Evolutionary conservation across 2,888 invertebrate genomes (phyloP), one percentile per base, ranked within the genome.

Genomic region (Alcis repandata): DNA sequence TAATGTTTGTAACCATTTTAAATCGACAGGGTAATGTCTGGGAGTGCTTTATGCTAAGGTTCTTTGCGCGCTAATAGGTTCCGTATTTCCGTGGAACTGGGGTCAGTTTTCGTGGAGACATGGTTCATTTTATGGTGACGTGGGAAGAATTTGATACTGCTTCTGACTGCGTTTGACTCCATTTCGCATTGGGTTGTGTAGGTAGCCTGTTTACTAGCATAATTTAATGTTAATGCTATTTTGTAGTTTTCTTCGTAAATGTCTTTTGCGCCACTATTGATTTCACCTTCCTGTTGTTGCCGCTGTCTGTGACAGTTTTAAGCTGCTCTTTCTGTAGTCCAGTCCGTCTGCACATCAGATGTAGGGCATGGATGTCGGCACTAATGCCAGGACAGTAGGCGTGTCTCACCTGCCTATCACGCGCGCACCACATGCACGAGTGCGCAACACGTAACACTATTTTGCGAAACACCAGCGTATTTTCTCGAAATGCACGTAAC

Each of bases 391-490:
- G 72, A 70, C 74, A 77, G 73, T 81, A 72, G 81, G 80, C 79
- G 79, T 75, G 77, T 70, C 77, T 78, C 80, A 83, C 85, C 83
- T 86, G 83, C 78, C 77, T 71, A 80, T 86, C 90, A 86, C 86
- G 87, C 82, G 80, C 73, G 63, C 22, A 67, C 79, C 88, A 87
- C 88, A 88, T 89, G 89, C 86, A 85, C 85, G 86, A 79, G 78
- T 77, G 59, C 56, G 77, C 78, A 77, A 73, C 77, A 78, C 78
- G 75, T 76, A 71, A 46, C 78, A 72, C 76, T 67, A 67, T 67
- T 69, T 68, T 74, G 75, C 62, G 71, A 69, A 79, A 73, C 62
- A 70, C 48, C 32, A 45, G 56, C 64, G 69, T 70, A 67, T 71
- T 71, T 66, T 75, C 74, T 75, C 70, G 71, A 75, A 74, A 78